Evolutionary conservation across 1,140 invertebrate genomes (phyloP), one percentile per base, ranked within the genome.

Genomic region (Conus betulinus): DNA sequence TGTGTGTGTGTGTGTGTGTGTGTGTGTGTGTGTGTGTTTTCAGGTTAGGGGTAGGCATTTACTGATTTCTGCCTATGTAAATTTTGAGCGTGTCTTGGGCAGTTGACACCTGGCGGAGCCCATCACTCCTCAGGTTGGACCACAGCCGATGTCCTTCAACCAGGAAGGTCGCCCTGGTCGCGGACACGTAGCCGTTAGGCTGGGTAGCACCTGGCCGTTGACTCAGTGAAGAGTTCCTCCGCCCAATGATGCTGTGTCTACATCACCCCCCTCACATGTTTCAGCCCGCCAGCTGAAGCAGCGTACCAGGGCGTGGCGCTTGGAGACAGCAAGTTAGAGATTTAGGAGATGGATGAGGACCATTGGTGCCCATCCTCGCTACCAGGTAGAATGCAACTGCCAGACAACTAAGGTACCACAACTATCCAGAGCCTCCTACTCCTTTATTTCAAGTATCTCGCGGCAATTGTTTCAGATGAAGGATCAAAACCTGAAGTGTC

Each of bases 21-120:
- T n/a, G n/a, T n/a, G n/a, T n/a, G n/a, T n/a, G n/a, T n/a, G n/a
- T n/a, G n/a, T n/a, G n/a, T n/a, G n/a, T n/a, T n/a, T n/a, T n/a
- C n/a, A n/a, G n/a, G n/a, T n/a, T n/a, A n/a, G n/a, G n/a, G n/a
- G n/a, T n/a, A n/a, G n/a, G n/a, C n/a, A n/a, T n/a, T n/a, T n/a
- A n/a, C n/a, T n/a, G n/a, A n/a, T n/a, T n/a, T n/a, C n/a, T n/a
- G n/a, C n/a, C n/a, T n/a, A n/a, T n/a, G n/a, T n/a, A n/a, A n/a
- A n/a, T n/a, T n/a, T n/a, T n/a, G n/a, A 60, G 67, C 67, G 67
- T 71, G 67, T 71, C 67, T 71, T 71, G 67, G 67, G 67, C 67
- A 71, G 20, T n/a, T 71, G 67, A 13, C 67, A 17, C 67, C 8
- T 71, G 67, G 67, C 67, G 67, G 67, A 71, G 13, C 67, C 67